A percentile compares a stretch with the other conserved stretches of the same genome.
These are phyloP conservation scores for Myotis brandtii DNA, from an alignment of 2,113 vertebrate genomes.

Conservation along the genomic window DNA sequence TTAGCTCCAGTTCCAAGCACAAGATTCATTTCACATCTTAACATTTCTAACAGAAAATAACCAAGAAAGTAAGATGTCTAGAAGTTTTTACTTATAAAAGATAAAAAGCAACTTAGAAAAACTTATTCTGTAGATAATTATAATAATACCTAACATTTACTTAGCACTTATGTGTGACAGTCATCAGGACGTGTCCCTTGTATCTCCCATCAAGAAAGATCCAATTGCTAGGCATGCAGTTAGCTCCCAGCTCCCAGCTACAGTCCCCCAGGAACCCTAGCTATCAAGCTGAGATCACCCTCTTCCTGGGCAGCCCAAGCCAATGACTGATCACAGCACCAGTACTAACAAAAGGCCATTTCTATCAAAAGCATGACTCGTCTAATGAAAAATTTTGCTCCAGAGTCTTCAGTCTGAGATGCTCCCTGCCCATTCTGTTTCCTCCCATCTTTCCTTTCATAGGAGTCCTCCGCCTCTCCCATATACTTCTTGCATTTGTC, in stretches of 20 bases:
- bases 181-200: background rate
- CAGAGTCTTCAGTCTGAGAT: background rate
- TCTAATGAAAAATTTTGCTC: background rate
- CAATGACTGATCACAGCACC: background rate
- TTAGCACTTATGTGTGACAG: background rate
- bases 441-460: background rate
- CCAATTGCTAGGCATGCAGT: background rate
- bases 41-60: constrained; percentile 30
- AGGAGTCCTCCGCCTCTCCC: background rate
- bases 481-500: background rate
- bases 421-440: background rate
- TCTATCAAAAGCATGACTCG: background rate
- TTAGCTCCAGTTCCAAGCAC: background rate
- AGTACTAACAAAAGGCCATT: background rate
- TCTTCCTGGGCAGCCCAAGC: background rate
- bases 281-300: background rate
- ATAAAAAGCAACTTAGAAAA: constrained; percentile 18
- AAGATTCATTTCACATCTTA: background rate
- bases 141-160: constrained; percentile 15
- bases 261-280: background rate
- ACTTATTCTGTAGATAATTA: background rate
- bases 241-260: background rate
- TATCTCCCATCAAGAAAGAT: background rate
- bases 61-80: background rate
- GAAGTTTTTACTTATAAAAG: constrained; percentile 5